These are phyloP conservation scores for Aethes cnicana DNA, from an alignment of 2,888 invertebrate genomes.

Conservation along the genomic window DNA sequence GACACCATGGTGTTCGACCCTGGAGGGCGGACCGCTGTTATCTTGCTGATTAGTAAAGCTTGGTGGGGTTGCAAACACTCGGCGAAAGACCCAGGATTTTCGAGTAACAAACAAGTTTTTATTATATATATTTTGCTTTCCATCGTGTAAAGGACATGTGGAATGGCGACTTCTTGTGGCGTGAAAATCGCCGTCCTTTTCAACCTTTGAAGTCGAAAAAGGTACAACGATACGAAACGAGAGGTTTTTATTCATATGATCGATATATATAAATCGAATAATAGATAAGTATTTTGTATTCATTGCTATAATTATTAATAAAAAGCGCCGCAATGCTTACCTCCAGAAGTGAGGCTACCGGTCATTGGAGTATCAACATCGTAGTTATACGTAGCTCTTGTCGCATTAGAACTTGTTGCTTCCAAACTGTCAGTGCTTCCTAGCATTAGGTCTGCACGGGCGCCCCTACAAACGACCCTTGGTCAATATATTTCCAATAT, in stretches of 20 bases:
- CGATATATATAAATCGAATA: too few relatives aligned
- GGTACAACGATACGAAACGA: too few relatives aligned
- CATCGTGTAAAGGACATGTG: too few relatives aligned
- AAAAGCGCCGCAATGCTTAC: conserved; percentile 46
- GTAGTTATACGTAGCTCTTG: conserved; percentile 91
- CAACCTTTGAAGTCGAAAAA: too few relatives aligned
- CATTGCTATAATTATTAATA: background rate
- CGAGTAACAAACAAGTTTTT: background rate
- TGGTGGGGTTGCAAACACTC: conserved; percentile 56
- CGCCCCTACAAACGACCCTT: conserved; percentile 46
- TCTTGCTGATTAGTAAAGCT: conserved; percentile 79
- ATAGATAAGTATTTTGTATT: too few relatives aligned
- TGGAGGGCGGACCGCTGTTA: conserved; percentile 78
- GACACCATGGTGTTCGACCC: conserved; percentile 94
- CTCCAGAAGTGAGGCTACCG: conserved; percentile 90
- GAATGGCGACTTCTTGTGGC: too few relatives aligned
- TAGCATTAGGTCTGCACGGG: conserved; percentile 79
- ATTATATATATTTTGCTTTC: too few relatives aligned
- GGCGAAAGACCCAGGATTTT: conserved; percentile 7
- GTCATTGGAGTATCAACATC: conserved; percentile 93
- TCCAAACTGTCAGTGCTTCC: conserved; percentile 89
- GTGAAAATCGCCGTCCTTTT: too few relatives aligned
- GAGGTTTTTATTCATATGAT: too few relatives aligned
- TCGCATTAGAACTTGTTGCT: conserved; percentile 90
- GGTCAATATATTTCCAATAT: background rate